Base-by-base conservation (phyloP, 1,140 invertebrate genomes). In the Hyles euphorbiae region DNA sequence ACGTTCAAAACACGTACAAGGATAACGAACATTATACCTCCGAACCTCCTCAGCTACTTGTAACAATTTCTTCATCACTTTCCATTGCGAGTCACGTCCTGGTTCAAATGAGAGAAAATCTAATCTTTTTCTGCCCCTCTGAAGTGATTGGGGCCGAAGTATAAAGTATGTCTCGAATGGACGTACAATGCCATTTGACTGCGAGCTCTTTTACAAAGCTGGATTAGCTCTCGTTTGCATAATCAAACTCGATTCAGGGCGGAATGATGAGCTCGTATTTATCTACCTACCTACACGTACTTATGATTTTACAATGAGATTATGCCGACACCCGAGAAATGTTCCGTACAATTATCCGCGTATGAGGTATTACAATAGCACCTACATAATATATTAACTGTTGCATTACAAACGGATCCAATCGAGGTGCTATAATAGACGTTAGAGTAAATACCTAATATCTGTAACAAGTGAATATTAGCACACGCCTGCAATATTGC, bases 51-150 rank as follows among this genome's bases (percentile, higher is more conserved):
- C 60, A 64, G 65, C 56, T 63, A 56, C 62, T 61, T 56, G 63
- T 65, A 71, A 73, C 68, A 75, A 75, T 71, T 62, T 72, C 72
- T 70, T 63, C 67, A 70, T 76, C 66, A 67, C 50, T 78, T 73
- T 60, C 66, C 63, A 65, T 67, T 71, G 61, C 75, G 45, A 67
- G 67, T 76, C 76, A 78, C 76, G 73, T 74, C 56, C 57, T 34
- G 33, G 65, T 63, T 68, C 76, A 78, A 78, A 78, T 78, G 76
- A 76, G 67, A 71, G 73, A 76, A 70, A 78, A 78, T 76, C 71
- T 76, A 78, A 78, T 78, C 70, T 77, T 68, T 68, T 74, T 70
- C 62, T 68, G 61, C 61, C 62, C 64, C 67, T 64, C 63, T 66
- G 47, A 72, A 76, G 69, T 78, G 72, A 77, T 78, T 75, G 75